Conservation (phyloP, 2,113 vertebrate genomes). For the Chiloscyllium plagiosum region DNA sequence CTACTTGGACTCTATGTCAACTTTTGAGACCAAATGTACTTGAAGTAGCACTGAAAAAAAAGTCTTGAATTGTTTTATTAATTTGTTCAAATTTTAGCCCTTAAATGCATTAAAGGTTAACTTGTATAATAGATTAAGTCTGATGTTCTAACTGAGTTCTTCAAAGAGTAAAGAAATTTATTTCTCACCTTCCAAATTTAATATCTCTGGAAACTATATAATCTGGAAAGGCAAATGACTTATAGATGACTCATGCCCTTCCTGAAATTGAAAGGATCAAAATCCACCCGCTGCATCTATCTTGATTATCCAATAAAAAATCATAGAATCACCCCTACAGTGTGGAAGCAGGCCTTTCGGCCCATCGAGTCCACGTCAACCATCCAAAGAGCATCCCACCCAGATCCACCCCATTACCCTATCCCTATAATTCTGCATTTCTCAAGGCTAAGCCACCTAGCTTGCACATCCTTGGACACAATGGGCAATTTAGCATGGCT, state of each 20-base stretch:
- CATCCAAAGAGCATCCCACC: no score
- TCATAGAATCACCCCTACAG: not conserved
- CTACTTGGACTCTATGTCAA: not conserved
- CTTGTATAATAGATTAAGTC: not conserved
- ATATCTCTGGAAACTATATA: slow-evolving; percentile 73
- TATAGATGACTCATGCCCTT: slow-evolving; percentile 51
- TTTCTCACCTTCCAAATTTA: slow-evolving; percentile 74
- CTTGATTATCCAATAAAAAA: not conserved
- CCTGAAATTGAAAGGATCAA: not conserved
- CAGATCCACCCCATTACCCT: no score
- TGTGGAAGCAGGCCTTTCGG: not conserved
- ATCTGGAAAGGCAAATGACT: slow-evolving; percentile 71
- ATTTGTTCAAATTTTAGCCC: not conserved
- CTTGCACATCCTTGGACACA: no score
- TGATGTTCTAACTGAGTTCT: not conserved
- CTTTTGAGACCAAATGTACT: not conserved
- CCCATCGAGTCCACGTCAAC: no score
- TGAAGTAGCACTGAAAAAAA: not conserved
- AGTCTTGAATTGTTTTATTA: not conserved
- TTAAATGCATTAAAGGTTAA: not conserved
- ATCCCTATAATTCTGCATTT: no score
- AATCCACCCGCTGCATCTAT: not conserved
- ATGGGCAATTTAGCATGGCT: no score
- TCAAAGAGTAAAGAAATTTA: not conserved
- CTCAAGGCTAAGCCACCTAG: no score